These are phyloP conservation scores for Gallinago jamesoni DNA, from an alignment of 2,113 vertebrate genomes.

Conservation along the genomic window DNA sequence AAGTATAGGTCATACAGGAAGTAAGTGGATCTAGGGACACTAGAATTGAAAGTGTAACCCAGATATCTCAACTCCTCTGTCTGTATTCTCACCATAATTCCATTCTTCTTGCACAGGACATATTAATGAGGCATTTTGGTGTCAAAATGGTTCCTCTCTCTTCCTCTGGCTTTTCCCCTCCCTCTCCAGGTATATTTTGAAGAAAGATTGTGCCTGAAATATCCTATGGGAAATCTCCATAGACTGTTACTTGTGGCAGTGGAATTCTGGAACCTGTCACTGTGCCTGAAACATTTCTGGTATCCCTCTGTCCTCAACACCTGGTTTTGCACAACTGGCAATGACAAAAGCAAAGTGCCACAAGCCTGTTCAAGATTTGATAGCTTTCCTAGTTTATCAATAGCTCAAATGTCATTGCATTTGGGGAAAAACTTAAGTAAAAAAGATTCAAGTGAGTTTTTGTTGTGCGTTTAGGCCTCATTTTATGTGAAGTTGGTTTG, in stretches of 20 bases:
- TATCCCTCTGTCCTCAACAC: background rate
- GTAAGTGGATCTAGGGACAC: background rate
- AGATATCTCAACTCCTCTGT: background rate
- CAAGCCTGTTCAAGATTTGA: background rate
- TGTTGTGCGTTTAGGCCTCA: background rate
- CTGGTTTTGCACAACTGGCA: background rate
- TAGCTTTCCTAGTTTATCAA: background rate
- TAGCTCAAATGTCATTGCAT: background rate
- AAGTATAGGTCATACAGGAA: background rate
- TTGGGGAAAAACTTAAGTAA: background rate
- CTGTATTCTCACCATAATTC: background rate
- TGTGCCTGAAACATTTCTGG: background rate
- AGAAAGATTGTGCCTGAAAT: background rate
- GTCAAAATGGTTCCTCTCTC: background rate
- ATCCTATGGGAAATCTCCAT: background rate
- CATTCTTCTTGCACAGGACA: background rate
- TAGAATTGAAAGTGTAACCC: background rate
- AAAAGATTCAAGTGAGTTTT: background rate
- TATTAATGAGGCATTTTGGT: background rate
- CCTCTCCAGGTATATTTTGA: background rate
- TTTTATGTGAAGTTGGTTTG: background rate
- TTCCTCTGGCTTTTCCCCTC: background rate
- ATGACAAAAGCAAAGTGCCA: background rate
- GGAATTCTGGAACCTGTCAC: background rate
- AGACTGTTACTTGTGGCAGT: background rate